These are phyloP conservation scores for Psilopsiagon aurifrons DNA, from an alignment of 2,113 vertebrate genomes.

Conservation along the genomic window DNA sequence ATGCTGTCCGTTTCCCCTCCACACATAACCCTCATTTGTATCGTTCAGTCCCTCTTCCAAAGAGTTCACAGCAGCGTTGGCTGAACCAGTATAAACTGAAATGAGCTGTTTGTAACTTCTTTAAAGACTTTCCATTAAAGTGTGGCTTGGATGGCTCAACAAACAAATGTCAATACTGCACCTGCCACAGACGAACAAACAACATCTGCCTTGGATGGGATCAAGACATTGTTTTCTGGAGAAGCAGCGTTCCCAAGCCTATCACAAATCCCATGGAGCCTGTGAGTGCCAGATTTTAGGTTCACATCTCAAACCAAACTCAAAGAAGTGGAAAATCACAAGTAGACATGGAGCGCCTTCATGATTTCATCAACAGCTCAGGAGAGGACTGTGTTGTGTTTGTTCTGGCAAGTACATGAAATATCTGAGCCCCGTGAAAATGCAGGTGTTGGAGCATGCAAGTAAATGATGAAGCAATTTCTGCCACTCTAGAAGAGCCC, in stretches of 20 bases:
- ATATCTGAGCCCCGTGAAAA: neutral
- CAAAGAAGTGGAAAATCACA: slow-evolving; percentile 12
- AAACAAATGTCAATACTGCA: neutral
- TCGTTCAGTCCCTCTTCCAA: neutral
- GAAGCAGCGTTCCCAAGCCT: neutral
- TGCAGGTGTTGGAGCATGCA: neutral
- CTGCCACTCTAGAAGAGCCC: neutral
- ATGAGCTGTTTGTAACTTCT: neutral
- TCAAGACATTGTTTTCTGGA: neutral
- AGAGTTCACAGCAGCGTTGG: neutral
- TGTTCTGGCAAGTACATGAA: neutral
- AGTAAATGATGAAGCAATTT: slow-evolving; percentile 1
- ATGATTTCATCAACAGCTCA: neutral
- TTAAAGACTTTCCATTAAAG: neutral
- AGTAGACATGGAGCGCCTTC: neutral
- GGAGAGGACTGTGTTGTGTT: neutral
- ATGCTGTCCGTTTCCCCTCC: neutral
- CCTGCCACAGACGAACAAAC: neutral
- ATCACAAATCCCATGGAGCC: neutral
- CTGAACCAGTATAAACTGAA: neutral
- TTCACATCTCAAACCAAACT: neutral
- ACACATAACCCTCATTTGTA: neutral
- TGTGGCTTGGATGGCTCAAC: neutral
- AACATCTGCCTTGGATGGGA: neutral
- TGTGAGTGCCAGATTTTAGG: neutral